phyloP scores from a whole-genome alignment of 2,113 vertebrate species.

The Zapornia atra region DNA sequence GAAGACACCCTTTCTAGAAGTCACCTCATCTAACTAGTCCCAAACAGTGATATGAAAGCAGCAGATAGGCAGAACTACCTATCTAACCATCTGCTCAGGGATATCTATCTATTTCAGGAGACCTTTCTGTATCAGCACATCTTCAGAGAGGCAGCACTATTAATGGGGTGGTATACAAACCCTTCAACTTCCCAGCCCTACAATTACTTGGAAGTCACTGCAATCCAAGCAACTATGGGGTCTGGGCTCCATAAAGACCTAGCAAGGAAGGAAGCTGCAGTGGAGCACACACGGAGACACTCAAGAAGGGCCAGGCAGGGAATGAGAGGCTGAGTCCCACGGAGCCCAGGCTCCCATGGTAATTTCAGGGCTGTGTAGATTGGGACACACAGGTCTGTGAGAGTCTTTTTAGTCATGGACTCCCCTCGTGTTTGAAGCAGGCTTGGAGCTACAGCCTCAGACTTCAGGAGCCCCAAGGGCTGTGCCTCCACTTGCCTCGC shows the following conservation, averaged over 20 bases:
- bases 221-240: not conserved
- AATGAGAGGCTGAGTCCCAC: not conserved
- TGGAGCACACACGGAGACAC: not conserved
- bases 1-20: not conserved
- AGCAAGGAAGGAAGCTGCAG: not conserved
- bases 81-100: not conserved
- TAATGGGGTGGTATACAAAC: not conserved
- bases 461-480: not conserved
- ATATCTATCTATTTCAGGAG: not conserved
- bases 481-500: not conserved
- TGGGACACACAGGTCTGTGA: not conserved
- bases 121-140: not conserved
- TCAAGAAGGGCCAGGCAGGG: not conserved
- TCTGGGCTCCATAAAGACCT: not conserved
- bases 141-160: not conserved
- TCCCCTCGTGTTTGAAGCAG: not conserved
- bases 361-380: not conserved
- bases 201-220: not conserved
- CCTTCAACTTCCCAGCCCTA: not conserved
- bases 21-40: not conserved
- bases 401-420: not conserved
- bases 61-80: not conserved
- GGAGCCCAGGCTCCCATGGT: not conserved
- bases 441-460: not conserved
- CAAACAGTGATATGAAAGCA: not conserved